Percentiles rank a stretch among this genome's conserved stretches.
phyloP scores from a whole-genome alignment of 2,113 vertebrate genomes.

The Limnothrissa miodon region DNA sequence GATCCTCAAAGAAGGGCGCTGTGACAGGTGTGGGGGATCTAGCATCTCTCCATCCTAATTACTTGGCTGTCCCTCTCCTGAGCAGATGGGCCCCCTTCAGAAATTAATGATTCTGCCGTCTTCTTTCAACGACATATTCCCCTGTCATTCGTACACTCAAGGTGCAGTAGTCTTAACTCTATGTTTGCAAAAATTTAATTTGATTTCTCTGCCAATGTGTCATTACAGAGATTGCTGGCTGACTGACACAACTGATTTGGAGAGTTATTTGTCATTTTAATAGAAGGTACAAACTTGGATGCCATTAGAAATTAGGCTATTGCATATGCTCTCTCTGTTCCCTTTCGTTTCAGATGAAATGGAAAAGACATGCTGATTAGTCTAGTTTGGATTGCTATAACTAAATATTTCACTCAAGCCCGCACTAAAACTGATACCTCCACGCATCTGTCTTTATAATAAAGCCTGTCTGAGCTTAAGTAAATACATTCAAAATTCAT shows the following conservation, averaged over 20 bases:
- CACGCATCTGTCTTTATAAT: conserved; percentile 6
- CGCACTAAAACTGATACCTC: neutral
- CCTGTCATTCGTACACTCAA: conserved; percentile 54
- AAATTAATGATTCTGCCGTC: conserved; percentile 56
- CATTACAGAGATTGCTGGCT: conserved; percentile 50
- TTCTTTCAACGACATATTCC: conserved; percentile 47
- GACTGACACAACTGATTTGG: conserved; percentile 50
- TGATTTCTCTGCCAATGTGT: conserved; percentile 50
- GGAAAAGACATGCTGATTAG: conserved; percentile 27
- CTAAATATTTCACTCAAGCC: neutral
- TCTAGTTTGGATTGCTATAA: conserved; percentile 5
- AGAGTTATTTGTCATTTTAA: conserved; percentile 50
- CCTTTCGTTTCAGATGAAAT: conserved; percentile 17
- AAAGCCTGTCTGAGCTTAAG: neutral
- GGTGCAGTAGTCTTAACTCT: conserved; percentile 60
- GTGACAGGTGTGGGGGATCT: conserved; percentile 54
- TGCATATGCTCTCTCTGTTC: conserved; percentile 20
- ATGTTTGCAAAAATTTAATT: conserved; percentile 50
- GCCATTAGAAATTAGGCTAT: conserved; percentile 37
- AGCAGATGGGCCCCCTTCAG: conserved; percentile 49
- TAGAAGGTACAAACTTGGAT: conserved; percentile 42
- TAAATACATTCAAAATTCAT: conserved; percentile 5
- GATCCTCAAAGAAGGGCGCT: conserved; percentile 39
- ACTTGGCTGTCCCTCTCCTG: conserved; percentile 53
- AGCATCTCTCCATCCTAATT: conserved; percentile 60